A percentile compares a stretch with the other conserved stretches of the same genome.
Conservation (phyloP, 2,888 invertebrate species). For the Leptopterna dolabrata region DNA sequence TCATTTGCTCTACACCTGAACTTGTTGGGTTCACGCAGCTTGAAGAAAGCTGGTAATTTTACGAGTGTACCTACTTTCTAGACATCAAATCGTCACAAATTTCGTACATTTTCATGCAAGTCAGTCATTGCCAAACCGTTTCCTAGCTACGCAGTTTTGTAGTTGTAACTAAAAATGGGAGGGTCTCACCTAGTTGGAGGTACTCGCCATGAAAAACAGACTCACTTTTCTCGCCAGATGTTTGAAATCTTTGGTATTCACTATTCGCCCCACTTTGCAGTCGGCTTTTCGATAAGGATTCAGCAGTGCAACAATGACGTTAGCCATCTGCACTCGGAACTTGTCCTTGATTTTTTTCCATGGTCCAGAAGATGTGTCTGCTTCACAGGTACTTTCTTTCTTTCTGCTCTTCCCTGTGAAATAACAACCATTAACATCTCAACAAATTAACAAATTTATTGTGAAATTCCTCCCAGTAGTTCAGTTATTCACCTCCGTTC, state of each 20-base stretch:
- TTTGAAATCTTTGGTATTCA: conserved; percentile 91
- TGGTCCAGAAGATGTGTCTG: conserved; percentile 69
- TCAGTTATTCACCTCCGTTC: too few relatives aligned
- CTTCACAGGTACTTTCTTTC: conserved; percentile 65
- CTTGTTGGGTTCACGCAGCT: too few relatives aligned
- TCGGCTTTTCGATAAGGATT: conserved; percentile 89
- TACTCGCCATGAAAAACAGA: conserved; percentile 1
- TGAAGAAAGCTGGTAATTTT: too few relatives aligned
- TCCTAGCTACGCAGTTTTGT: too few relatives aligned
- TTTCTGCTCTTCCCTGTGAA: conserved; percentile 56
- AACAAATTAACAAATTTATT: background rate
- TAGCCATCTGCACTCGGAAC: conserved; percentile 77
- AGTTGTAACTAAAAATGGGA: too few relatives aligned
- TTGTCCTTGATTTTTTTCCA: conserved; percentile 84
- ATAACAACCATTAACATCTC: background rate
- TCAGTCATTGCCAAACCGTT: too few relatives aligned
- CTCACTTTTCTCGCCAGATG: conserved; percentile 91
- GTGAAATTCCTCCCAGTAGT: too few relatives aligned
- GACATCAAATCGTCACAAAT: too few relatives aligned
- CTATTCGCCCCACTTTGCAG: conserved; percentile 86
- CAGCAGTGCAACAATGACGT: conserved; percentile 86
- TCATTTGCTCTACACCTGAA: too few relatives aligned
- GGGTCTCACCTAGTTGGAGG: too few relatives aligned
- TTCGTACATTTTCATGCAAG: too few relatives aligned
- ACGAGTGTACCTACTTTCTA: too few relatives aligned